A percentile compares a stretch with the other conserved stretches of the same genome.
Conservation (phyloP, 2,797 vertebrate genomes). For the Paratrypauchen microcephalus region DNA sequence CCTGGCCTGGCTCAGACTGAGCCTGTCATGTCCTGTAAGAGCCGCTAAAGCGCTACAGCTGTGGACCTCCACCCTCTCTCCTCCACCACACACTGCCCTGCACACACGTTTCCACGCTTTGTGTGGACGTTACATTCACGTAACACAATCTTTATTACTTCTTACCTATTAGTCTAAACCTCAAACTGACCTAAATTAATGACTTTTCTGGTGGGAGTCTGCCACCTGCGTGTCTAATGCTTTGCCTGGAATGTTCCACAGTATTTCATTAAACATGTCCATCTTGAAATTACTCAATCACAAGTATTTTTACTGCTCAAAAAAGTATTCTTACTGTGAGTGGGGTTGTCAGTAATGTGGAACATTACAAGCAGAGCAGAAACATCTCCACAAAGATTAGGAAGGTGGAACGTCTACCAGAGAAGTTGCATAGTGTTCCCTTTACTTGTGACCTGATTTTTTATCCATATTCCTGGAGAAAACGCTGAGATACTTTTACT, state of each 20-base stretch:
- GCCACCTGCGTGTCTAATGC: neutral
- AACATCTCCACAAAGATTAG: no score
- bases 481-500: neutral
- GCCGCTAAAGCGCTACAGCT: constrained; percentile 70
- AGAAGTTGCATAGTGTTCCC: no score
- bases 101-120: constrained; percentile 8
- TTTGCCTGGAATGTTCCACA: no score
- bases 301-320: no score
- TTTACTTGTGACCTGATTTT: no score
- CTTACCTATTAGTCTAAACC: neutral
- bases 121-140: no score
- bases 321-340: no score
- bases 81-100: constrained; percentile 21
- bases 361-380: no score
- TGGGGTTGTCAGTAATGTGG: no score
- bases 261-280: no score
- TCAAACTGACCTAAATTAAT: neutral
- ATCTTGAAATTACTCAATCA: no score
- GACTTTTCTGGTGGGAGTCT: neutral
- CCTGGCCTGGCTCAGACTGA: constrained; percentile 54
- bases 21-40: constrained; percentile 69
- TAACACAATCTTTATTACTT: neutral
- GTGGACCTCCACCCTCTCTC: constrained; percentile 49
- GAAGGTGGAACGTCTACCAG: no score
- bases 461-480: neutral